phyloP scores from a whole-genome alignment of 2,113 vertebrate genomes.

The Erpornis zantholeuca region DNA sequence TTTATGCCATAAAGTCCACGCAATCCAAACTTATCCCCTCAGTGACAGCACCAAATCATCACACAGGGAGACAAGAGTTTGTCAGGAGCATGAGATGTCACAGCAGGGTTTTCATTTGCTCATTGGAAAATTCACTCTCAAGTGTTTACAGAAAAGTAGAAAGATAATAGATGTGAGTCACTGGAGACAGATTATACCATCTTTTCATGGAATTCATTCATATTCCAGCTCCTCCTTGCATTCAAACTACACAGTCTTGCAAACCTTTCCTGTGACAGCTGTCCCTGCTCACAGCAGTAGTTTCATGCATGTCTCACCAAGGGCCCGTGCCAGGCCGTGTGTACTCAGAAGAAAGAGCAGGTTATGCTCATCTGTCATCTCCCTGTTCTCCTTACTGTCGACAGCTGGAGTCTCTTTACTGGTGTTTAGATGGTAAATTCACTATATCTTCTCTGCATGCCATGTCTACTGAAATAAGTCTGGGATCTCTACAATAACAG shows the following conservation, averaged over 20 bases:
- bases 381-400: background rate
- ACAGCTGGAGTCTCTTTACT: background rate
- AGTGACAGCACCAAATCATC: background rate
- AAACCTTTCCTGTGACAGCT: conserved; percentile 4
- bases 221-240: background rate
- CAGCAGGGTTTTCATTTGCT: conserved; percentile 16
- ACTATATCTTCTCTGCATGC: background rate
- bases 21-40: background rate
- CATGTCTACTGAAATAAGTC: background rate
- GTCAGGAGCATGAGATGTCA: background rate
- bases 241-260: background rate
- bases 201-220: background rate
- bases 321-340: background rate
- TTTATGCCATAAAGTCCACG: background rate
- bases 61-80: background rate
- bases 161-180: background rate
- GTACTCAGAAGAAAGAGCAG: background rate
- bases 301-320: background rate
- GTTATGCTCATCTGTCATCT: background rate
- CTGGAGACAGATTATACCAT: background rate
- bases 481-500: background rate
- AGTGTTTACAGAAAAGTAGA: background rate
- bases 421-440: background rate
- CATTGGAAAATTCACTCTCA: conserved; percentile 14
- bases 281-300: background rate